Percentiles rank a stretch among this genome's conserved stretches.
phyloP scores from a whole-genome alignment of 2,113 vertebrate genomes.

The Amblyornis subalaris region DNA sequence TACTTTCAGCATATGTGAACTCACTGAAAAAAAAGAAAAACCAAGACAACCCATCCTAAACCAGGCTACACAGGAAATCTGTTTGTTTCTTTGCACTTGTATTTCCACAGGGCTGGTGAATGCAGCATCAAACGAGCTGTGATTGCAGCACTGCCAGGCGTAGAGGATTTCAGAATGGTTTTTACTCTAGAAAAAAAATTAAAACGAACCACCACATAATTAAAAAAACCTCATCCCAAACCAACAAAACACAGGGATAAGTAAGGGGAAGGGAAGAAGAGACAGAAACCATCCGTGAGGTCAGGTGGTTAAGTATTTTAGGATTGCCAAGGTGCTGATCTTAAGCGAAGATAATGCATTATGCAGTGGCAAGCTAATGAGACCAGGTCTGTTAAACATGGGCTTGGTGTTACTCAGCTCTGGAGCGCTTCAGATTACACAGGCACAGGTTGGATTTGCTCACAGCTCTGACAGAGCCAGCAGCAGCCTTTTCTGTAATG shows the following conservation, averaged over 20 bases:
- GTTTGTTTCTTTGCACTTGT: background rate
- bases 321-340: background rate
- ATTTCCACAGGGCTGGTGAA: background rate
- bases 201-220: background rate
- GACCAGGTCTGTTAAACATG: slow-evolving; percentile 13
- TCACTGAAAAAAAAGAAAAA: background rate
- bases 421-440: slow-evolving; percentile 28
- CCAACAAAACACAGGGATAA: background rate
- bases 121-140: background rate
- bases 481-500: slow-evolving; percentile 14
- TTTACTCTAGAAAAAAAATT: background rate
- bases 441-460: slow-evolving; percentile 6
- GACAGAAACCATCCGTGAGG: rapidly evolving
- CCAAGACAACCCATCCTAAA: background rate
- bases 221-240: background rate
- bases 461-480: background rate
- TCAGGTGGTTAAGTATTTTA: slow-evolving; percentile 9
- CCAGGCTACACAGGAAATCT: background rate
- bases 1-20: background rate
- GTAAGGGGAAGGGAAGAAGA: background rate
- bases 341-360: slow-evolving; percentile 38
- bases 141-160: background rate
- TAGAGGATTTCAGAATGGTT: background rate
- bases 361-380: slow-evolving; percentile 39
- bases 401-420: slow-evolving; percentile 6